Conservation (phyloP, 2,797 vertebrate species). For the Ispidina picta region DNA sequence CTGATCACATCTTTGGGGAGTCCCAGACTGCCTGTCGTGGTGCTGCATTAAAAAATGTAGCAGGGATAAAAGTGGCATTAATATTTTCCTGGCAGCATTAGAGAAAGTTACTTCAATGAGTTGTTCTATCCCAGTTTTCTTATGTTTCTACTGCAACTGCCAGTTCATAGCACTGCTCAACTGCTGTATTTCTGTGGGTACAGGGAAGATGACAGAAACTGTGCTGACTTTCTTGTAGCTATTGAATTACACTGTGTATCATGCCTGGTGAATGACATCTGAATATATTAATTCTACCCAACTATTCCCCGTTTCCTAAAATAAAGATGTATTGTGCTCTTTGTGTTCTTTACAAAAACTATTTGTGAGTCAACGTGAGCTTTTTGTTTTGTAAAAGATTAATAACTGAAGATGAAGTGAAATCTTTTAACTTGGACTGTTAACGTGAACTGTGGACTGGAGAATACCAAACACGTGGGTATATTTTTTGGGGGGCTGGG, state of each 20-base stretch:
- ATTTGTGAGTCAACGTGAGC: neutral
- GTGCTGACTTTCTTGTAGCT: neutral
- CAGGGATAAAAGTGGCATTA: accelerated
- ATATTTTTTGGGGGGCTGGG: neutral
- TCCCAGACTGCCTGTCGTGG: neutral
- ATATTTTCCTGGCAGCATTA: neutral
- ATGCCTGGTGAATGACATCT: neutral
- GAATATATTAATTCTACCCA: neutral
- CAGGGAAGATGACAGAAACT: neutral
- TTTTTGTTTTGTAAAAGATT: neutral
- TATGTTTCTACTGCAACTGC: neutral
- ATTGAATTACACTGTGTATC: neutral
- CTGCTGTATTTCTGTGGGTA: neutral
- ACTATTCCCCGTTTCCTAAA: neutral
- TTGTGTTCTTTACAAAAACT: neutral
- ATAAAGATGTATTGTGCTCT: neutral
- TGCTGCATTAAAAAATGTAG: neutral
- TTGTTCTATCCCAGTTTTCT: neutral
- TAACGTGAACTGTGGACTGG: neutral
- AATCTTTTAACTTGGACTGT: neutral
- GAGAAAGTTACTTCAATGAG: neutral
- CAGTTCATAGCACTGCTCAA: accelerated
- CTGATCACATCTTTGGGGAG: neutral
- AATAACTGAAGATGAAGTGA: neutral
- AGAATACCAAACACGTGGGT: neutral